Conservation (phyloP, 2,797 vertebrate species). For the Pipistrellus pipistrellus region DNA sequence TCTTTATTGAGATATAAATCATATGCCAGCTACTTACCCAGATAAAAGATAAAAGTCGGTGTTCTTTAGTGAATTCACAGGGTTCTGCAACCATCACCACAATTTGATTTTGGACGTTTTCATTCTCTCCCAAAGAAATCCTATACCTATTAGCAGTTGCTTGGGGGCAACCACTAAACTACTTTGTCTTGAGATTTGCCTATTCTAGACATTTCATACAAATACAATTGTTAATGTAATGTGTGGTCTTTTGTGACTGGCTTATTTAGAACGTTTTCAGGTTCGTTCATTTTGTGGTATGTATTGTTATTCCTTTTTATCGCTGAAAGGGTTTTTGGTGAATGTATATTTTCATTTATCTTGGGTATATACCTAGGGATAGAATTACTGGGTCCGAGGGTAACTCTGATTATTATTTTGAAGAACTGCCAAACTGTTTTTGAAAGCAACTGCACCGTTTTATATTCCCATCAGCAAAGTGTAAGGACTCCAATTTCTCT, state of each 20-base stretch:
- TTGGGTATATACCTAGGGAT: background rate
- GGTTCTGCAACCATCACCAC: background rate
- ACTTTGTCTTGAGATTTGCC: background rate
- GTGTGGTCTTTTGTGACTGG: background rate
- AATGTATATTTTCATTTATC: conserved; percentile 38
- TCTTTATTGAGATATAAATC: conserved; percentile 29
- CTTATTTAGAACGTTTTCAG: conserved; percentile 15
- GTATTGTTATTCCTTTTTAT: conserved; percentile 22
- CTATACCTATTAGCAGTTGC: background rate
- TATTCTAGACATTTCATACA: conserved; percentile 33
- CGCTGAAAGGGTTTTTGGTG: conserved; percentile 44
- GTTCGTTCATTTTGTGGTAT: background rate
- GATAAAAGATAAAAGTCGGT: background rate
- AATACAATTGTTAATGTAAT: conserved; percentile 13
- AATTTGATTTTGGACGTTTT: conserved; percentile 44
- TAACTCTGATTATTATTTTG: conserved; percentile 60
- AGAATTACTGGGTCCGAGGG: background rate
- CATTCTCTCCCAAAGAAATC: conserved; percentile 18
- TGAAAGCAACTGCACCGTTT: background rate
- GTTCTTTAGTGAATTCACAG: conserved; percentile 17
- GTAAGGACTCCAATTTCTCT: conserved; percentile 3
- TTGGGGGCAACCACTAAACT: background rate
- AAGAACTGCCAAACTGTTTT: conserved; percentile 38
- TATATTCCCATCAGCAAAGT: conserved; percentile 12
- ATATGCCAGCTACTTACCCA: background rate